These are phyloP conservation scores for Macquaria australasica DNA, from an alignment of 2,113 vertebrate species.

Conservation along the genomic window DNA sequence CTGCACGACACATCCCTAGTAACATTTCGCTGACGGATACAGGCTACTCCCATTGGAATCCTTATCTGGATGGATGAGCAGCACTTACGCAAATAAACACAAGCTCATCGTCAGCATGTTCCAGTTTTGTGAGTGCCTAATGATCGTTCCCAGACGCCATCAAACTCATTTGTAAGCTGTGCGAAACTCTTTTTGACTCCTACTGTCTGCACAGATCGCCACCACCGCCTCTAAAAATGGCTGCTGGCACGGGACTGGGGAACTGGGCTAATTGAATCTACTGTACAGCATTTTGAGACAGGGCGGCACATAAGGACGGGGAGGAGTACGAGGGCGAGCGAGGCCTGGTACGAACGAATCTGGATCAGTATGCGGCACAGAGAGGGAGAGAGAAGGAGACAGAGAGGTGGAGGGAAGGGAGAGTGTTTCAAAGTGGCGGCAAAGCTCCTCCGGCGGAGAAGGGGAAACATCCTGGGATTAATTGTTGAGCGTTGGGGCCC, in stretches of 20 bases:
- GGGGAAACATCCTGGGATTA: slow-evolving; percentile 76
- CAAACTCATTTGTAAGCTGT: slow-evolving; percentile 39
- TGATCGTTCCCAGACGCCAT: slow-evolving; percentile 15
- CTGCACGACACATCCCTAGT: not conserved
- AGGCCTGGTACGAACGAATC: slow-evolving; percentile 8
- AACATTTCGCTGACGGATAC: slow-evolving; percentile 20
- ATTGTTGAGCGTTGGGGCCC: slow-evolving; percentile 70
- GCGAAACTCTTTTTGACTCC: slow-evolving; percentile 40
- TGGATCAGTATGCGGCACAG: slow-evolving; percentile 52
- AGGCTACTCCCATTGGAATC: slow-evolving; percentile 1
- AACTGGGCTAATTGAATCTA: slow-evolving; percentile 68
- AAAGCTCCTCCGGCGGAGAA: slow-evolving; percentile 62
- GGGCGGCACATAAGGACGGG: slow-evolving; percentile 1
- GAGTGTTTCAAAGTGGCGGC: slow-evolving; percentile 60
- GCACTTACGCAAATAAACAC: slow-evolving; percentile 41
- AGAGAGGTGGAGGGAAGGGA: slow-evolving; percentile 22
- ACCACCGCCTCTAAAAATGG: slow-evolving; percentile 40
- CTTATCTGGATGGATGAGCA: slow-evolving; percentile 38
- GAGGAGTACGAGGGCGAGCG: slow-evolving; percentile 8
- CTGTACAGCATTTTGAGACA: slow-evolving; percentile 31
- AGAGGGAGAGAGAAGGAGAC: slow-evolving; percentile 3
- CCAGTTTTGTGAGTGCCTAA: slow-evolving; percentile 15
- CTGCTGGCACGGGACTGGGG: slow-evolving; percentile 29
- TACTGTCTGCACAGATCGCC: slow-evolving; percentile 40
- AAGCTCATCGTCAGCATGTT: slow-evolving; percentile 29